Percentiles rank a stretch among this genome's conserved stretches.
Evolutionary conservation across 1,140 invertebrate genomes (phyloP).

Genomic region (Chionoecetes opilio): DNA sequence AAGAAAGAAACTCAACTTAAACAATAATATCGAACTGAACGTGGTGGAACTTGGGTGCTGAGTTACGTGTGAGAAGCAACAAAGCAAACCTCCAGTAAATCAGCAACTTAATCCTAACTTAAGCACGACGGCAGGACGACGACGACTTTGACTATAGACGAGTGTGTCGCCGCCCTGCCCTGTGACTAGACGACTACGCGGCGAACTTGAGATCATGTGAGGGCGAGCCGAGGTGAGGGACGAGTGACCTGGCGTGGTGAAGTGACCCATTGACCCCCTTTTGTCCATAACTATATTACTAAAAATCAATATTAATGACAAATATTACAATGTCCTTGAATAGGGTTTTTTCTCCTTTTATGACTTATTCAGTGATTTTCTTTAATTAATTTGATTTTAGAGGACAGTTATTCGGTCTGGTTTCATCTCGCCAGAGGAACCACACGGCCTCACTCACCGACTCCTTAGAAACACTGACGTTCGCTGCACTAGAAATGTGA

Average conservation of each 20-base stretch:
- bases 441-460: not conserved
- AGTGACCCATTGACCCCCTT: not conserved
- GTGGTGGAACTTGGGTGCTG: constrained; percentile 14
- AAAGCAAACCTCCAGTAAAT: not conserved
- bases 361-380: no score
- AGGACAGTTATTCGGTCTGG: not conserved
- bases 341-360: no score
- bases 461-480: constrained; percentile 5
- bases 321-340: no score
- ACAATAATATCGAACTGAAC: not conserved
- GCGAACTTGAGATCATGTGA: constrained; percentile 27
- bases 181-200: constrained; percentile 4
- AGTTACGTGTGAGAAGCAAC: not conserved
- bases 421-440: no score
- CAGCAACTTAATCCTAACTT: constrained; percentile 1
- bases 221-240: not conserved
- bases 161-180: not conserved
- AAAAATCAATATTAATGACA: no score
- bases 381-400: no score
- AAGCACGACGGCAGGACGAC: not conserved
- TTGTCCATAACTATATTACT: no score
- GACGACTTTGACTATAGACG: no score
- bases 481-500: constrained; percentile 47
- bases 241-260: not conserved
- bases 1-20: not conserved